Percentiles rank a stretch among this genome's conserved stretches.
phyloP scores from a whole-genome alignment of 2,888 invertebrate species.

The Drosophila subsilvestris region DNA sequence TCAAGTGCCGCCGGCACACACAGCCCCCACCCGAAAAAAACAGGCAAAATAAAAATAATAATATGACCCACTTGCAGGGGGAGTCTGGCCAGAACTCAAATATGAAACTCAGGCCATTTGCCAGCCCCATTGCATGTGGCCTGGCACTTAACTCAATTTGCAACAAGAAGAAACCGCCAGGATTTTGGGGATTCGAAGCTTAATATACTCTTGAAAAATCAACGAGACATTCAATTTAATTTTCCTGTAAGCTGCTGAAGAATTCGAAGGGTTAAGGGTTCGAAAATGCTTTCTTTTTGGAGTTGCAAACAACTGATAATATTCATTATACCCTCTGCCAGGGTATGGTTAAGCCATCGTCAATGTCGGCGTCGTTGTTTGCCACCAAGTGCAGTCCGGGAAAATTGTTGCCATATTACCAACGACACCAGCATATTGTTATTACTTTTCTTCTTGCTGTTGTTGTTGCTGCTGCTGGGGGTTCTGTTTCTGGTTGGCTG shows the following conservation, averaged over 20 bases:
- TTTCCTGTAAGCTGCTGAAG: too few species aligned
- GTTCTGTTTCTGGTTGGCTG: slow-evolving; percentile 41
- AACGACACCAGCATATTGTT: slow-evolving; percentile 76
- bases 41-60: slow-evolving; percentile 7
- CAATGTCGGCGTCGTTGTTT: slow-evolving; percentile 36
- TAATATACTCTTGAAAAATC: not conserved
- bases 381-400: slow-evolving; percentile 64
- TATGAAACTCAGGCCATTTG: slow-evolving; percentile 53
- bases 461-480: slow-evolving; percentile 41
- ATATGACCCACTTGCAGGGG: slow-evolving; percentile 64
- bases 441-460: slow-evolving; percentile 50
- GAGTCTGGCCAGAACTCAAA: slow-evolving; percentile 8
- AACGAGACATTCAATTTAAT: too few species aligned
- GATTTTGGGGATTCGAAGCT: slow-evolving; percentile 1
- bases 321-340: not conserved
- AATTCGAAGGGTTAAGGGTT: not conserved
- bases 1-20: slow-evolving; percentile 54
- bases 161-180: slow-evolving; percentile 54
- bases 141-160: slow-evolving; percentile 79
- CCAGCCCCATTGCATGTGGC: slow-evolving; percentile 68
- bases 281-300: not conserved
- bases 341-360: not conserved
- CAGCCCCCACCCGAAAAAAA: slow-evolving; percentile 14
- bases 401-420: slow-evolving; percentile 75
- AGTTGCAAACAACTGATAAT: not conserved